Percentiles rank a stretch among this genome's conserved stretches.
Conservation (phyloP, 2,113 vertebrate genomes). For the Thymallus thymallus region DNA sequence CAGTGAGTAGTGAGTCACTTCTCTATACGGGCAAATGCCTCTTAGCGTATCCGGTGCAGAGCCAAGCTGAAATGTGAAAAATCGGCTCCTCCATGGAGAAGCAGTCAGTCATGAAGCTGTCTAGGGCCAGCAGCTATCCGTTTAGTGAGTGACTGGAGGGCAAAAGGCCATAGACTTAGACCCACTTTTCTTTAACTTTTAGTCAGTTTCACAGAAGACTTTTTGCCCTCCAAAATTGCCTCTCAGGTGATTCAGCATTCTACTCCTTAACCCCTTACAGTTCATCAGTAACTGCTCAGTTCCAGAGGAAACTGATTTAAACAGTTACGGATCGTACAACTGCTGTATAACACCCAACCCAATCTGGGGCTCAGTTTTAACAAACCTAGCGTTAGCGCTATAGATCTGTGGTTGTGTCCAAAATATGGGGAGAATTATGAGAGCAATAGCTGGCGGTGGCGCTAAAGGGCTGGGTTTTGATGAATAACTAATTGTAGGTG, state of each 20-base stretch:
- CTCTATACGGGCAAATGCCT: conserved; percentile 62
- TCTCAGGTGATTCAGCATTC: background rate
- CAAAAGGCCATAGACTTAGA: conserved; percentile 57
- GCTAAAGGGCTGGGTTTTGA: too few species aligned
- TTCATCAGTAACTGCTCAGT: too few species aligned
- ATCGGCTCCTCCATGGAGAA: conserved; percentile 69
- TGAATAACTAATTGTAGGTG: too few species aligned
- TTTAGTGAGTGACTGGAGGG: conserved; percentile 59
- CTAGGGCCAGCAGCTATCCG: conserved; percentile 65
- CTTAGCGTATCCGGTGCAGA: conserved; percentile 57
- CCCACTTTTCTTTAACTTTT: conserved; percentile 54
- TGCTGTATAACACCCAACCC: background rate
- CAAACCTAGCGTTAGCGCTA: too few species aligned
- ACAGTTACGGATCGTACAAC: background rate
- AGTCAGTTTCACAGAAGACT: conserved; percentile 45
- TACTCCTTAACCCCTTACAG: background rate
- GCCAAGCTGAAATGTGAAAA: conserved; percentile 65
- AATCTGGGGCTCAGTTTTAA: too few species aligned
- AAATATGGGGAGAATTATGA: too few species aligned
- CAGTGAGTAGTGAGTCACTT: conserved; percentile 57
- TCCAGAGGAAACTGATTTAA: too few species aligned
- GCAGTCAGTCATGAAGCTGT: conserved; percentile 72
- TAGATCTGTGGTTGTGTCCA: too few species aligned
- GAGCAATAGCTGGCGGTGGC: too few species aligned
- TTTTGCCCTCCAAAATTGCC: conserved; percentile 39